Conservation (phyloP, 2,888 invertebrate genomes). For the Phorcus lineatus region DNA sequence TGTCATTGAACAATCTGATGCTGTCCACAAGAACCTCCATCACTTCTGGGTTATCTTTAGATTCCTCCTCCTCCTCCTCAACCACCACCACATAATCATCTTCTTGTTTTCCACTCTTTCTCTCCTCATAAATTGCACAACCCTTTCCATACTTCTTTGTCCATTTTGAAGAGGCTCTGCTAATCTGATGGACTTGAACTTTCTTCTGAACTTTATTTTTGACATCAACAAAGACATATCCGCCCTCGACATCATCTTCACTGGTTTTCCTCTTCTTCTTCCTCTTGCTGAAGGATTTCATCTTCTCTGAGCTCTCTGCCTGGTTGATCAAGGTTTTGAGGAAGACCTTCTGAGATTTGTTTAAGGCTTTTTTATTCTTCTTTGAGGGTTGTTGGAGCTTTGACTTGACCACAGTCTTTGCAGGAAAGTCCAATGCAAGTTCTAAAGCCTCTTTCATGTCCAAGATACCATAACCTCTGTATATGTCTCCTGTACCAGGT, state of each 20-base stretch:
- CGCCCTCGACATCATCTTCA: not conserved
- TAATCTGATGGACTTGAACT: not conserved
- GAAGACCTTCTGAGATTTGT: not conserved
- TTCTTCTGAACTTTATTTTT: not conserved
- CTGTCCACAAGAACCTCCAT: not conserved
- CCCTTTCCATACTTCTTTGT: slow-evolving; percentile 18
- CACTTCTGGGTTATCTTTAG: not conserved
- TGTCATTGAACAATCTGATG: not conserved
- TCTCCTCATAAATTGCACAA: not conserved
- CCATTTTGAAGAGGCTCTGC: not conserved
- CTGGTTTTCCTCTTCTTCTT: not conserved
- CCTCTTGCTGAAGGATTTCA: not conserved
- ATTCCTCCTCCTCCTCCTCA: not conserved
- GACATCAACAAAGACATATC: not conserved
- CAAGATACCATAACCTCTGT: not conserved
- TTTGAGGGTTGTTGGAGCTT: not conserved
- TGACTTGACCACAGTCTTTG: not conserved
- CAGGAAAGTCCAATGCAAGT: not conserved
- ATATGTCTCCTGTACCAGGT: not conserved
- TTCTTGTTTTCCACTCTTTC: not conserved
- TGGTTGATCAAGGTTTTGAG: not conserved
- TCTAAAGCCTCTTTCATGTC: not conserved
- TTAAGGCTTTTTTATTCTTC: no score
- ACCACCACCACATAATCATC: not conserved
- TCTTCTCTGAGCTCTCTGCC: not conserved